phyloP scores from a whole-genome alignment of 2,888 invertebrate genomes.

The Teinopalpus imperialis region DNA sequence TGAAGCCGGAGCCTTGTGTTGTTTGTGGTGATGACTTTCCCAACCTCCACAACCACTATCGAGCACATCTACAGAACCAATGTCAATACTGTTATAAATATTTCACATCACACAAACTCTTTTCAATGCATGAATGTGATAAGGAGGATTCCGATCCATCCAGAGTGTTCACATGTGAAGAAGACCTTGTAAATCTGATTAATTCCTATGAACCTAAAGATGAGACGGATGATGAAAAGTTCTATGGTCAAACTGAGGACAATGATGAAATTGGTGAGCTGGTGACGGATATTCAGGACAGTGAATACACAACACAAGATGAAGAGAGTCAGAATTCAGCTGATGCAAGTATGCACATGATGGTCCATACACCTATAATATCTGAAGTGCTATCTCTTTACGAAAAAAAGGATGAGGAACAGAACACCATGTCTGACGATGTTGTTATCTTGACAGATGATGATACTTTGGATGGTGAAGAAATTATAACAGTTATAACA shows the following conservation, averaged over 20 bases:
- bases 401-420: slow-evolving; percentile 42
- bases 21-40: slow-evolving; percentile 82
- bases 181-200: slow-evolving; percentile 53
- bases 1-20: slow-evolving; percentile 80
- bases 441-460: slow-evolving; percentile 52
- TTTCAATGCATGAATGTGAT: slow-evolving; percentile 59
- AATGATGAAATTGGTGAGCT: slow-evolving; percentile 41
- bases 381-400: slow-evolving; percentile 69
- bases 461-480: slow-evolving; percentile 48
- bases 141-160: slow-evolving; percentile 58
- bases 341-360: slow-evolving; percentile 45
- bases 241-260: slow-evolving; percentile 60
- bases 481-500: slow-evolving; percentile 44
- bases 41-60: slow-evolving; percentile 83
- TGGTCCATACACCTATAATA: slow-evolving; percentile 65
- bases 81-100: slow-evolving; percentile 74
- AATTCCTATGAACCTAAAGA: slow-evolving; percentile 65
- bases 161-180: slow-evolving; percentile 65
- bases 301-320: slow-evolving; percentile 32
- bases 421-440: slow-evolving; percentile 21
- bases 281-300: slow-evolving; percentile 22
- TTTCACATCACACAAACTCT: slow-evolving; percentile 62
- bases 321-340: slow-evolving; percentile 43
- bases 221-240: slow-evolving; percentile 67
- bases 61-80: slow-evolving; percentile 81